phyloP scores from a whole-genome alignment of 1,140 invertebrate genomes.

The Heliothis virescens region DNA sequence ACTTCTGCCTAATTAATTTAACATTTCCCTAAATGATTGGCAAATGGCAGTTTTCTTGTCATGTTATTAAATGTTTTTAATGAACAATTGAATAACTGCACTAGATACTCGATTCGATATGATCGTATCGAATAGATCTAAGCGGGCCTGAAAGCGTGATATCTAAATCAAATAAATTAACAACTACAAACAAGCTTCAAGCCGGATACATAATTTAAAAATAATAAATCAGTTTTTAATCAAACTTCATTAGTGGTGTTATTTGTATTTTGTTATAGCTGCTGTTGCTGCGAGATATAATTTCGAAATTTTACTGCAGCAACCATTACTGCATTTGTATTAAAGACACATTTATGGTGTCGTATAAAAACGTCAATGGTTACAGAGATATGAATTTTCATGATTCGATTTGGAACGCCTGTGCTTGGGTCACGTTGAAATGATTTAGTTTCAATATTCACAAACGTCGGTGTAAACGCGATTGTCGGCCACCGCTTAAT shows the following conservation, averaged over 20 bases:
- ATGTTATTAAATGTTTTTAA: slow-evolving; percentile 44
- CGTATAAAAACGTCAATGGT: slow-evolving; percentile 1
- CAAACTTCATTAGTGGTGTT: slow-evolving; percentile 76
- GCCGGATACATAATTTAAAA: slow-evolving; percentile 58
- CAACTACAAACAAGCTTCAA: slow-evolving; percentile 50
- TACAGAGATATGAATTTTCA: slow-evolving; percentile 30
- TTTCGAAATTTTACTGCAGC: neutral
- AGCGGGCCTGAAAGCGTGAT: slow-evolving; percentile 49
- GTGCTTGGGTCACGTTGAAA: slow-evolving; percentile 67
- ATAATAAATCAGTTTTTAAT: slow-evolving; percentile 75
- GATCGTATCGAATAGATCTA: slow-evolving; percentile 34
- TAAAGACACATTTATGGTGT: too few relatives aligned
- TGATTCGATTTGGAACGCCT: slow-evolving; percentile 33
- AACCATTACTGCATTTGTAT: slow-evolving; percentile 11
- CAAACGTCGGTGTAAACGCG: slow-evolving; percentile 72
- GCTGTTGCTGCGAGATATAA: neutral
- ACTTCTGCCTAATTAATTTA: slow-evolving; percentile 37
- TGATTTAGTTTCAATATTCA: slow-evolving; percentile 80
- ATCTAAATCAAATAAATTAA: slow-evolving; percentile 57
- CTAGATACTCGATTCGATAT: slow-evolving; percentile 35
- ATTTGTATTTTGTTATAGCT: slow-evolving; percentile 66
- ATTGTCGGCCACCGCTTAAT: slow-evolving; percentile 68
- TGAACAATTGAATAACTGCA: slow-evolving; percentile 37
- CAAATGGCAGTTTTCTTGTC: slow-evolving; percentile 46
- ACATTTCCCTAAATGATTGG: slow-evolving; percentile 23